Conservation (phyloP, 2,797 vertebrate species). For the Xiphophorus birchmanni region DNA sequence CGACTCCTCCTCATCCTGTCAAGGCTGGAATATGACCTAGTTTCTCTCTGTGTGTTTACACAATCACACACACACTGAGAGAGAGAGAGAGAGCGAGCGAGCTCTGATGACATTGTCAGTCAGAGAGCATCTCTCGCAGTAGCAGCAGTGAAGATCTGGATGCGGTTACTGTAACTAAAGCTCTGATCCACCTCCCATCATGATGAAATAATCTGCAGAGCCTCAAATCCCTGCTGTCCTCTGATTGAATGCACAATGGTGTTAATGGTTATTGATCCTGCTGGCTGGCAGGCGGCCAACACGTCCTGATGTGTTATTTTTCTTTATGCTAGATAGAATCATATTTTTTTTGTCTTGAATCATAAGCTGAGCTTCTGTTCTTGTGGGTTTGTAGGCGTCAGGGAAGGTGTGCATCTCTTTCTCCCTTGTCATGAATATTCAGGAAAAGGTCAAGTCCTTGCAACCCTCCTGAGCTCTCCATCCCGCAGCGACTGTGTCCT, state of each 20-base stretch:
- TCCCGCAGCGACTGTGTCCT: constrained; percentile 57
- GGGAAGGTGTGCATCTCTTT: constrained; percentile 42
- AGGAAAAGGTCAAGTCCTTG: constrained; percentile 67
- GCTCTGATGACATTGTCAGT: constrained; percentile 68
- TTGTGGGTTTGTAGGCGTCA: constrained; percentile 26
- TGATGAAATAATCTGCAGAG: constrained; percentile 62
- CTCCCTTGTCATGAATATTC: constrained; percentile 59
- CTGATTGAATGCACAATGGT: constrained; percentile 55
- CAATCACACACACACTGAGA: constrained; percentile 19
- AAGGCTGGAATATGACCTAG: constrained; percentile 69
- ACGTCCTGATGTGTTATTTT: constrained; percentile 32
- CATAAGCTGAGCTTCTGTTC: constrained; percentile 23
- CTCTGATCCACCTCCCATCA: constrained; percentile 49
- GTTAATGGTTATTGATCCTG: constrained; percentile 73
- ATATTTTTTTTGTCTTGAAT: constrained; percentile 33
- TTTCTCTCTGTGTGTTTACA: constrained; percentile 70
- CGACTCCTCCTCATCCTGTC: constrained; percentile 53
- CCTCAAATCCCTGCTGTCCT: constrained; percentile 53
- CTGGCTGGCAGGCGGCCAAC: constrained; percentile 57
- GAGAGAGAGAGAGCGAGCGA: constrained; percentile 1
- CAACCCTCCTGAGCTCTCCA: constrained; percentile 29
- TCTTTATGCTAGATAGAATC: constrained; percentile 35
- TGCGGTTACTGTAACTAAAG: constrained; percentile 60
- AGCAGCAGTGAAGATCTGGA: constrained; percentile 33
- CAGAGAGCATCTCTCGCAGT: constrained; percentile 45